A percentile compares a stretch with the other conserved stretches of the same genome.
Evolutionary conservation across 2,113 vertebrate genomes (phyloP).

Genomic region (Bubo blakistoni): DNA sequence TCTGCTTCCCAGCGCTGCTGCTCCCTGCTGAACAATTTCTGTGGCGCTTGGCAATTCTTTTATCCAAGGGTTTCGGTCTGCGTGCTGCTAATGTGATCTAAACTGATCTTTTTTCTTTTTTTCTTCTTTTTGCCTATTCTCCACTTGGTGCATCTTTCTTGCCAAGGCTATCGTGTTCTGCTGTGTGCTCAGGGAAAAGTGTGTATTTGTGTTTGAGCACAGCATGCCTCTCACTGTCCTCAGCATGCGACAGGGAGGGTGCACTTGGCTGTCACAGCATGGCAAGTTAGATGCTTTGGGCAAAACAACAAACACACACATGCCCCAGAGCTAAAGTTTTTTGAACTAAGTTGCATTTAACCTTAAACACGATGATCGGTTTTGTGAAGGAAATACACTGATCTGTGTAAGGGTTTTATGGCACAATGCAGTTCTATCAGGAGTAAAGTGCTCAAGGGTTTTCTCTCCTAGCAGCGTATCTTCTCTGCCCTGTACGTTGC

Average conservation of each 20-base stretch:
- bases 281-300: neutral
- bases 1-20: neutral
- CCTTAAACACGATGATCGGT: accelerated
- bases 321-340: neutral
- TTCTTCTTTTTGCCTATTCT: neutral
- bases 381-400: neutral
- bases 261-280: neutral
- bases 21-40: neutral
- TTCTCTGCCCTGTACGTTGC: neutral
- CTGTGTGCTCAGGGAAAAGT: neutral
- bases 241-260: neutral
- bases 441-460: neutral
- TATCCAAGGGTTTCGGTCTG: neutral
- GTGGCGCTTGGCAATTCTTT: neutral
- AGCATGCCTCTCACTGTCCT: neutral
- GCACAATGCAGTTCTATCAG: neutral
- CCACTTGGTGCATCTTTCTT: neutral
- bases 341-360: neutral
- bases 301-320: neutral
- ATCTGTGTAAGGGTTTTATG: neutral
- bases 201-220: neutral
- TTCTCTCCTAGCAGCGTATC: neutral
- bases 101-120: neutral
- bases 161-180: neutral
- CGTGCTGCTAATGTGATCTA: neutral